These are phyloP conservation scores for Galbula dea DNA, from an alignment of 2,113 vertebrate genomes.

Conservation along the genomic window DNA sequence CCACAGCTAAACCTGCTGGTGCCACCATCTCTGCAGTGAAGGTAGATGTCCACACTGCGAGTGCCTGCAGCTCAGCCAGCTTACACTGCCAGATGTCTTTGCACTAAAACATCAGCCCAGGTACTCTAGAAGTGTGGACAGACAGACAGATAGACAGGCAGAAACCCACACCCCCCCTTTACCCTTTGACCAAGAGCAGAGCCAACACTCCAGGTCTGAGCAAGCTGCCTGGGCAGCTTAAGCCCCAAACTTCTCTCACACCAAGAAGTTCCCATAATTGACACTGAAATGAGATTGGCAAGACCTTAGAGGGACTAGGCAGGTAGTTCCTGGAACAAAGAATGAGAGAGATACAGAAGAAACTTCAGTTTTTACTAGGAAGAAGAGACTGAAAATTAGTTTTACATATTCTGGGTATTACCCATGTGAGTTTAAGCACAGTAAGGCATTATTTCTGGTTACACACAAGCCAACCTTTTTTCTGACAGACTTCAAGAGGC, in stretches of 20 bases:
- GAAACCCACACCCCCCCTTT: rapidly evolving
- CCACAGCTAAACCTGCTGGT: not conserved
- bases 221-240: not conserved
- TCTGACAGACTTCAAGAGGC: not conserved
- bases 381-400: not conserved
- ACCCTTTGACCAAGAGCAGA: not conserved
- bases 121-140: not conserved
- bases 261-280: not conserved
- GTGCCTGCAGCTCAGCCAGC: not conserved
- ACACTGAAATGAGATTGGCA: not conserved
- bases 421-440: not conserved
- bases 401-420: not conserved
- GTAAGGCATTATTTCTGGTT: not conserved
- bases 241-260: not conserved
- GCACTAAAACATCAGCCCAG: not conserved
- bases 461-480: not conserved
- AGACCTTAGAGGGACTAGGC: not conserved
- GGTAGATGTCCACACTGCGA: not conserved
- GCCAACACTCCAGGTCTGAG: not conserved
- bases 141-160: not conserved
- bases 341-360: not conserved
- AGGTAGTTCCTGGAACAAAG: not conserved
- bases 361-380: not conserved
- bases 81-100: not conserved
- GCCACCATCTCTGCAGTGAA: not conserved